These are phyloP conservation scores for Gadus macrocephalus DNA, from an alignment of 2,113 vertebrate genomes.

Conservation along the genomic window DNA sequence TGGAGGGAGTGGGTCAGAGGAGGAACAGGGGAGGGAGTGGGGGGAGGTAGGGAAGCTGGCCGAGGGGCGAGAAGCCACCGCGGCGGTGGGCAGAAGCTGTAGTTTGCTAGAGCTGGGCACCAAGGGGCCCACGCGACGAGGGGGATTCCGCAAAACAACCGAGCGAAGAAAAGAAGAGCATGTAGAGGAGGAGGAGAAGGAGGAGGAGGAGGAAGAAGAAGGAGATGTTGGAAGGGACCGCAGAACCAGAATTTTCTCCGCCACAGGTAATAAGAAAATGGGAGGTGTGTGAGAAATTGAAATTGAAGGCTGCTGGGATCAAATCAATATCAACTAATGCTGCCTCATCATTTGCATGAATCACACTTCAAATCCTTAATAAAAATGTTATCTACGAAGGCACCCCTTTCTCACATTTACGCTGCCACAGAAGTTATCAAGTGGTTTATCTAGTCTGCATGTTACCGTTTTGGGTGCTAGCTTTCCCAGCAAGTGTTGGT, in stretches of 20 bases:
- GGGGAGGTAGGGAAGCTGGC: not conserved
- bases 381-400: too few relatives aligned
- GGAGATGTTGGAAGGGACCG: slow-evolving; percentile 65
- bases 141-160: slow-evolving; percentile 58
- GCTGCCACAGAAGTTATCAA: too few relatives aligned
- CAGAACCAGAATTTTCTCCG: slow-evolving; percentile 67
- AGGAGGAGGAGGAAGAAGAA: slow-evolving; percentile 54
- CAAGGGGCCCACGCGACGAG: slow-evolving; percentile 47
- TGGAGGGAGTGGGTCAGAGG: not conserved
- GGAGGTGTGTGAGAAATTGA: not conserved
- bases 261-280: slow-evolving; percentile 61
- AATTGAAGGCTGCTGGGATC: not conserved
- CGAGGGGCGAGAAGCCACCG: not conserved
- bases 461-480: too few relatives aligned
- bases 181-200: slow-evolving; percentile 45
- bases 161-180: slow-evolving; percentile 41
- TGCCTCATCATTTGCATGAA: too few relatives aligned
- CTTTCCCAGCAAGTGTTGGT: too few relatives aligned
- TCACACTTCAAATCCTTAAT: too few relatives aligned
- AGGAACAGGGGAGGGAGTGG: not conserved
- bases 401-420: too few relatives aligned
- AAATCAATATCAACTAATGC: not conserved
- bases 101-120: slow-evolving; percentile 61
- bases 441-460: too few relatives aligned
- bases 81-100: slow-evolving; percentile 31